Base-by-base conservation (phyloP, 2,113 vertebrate species). In the Neotragus pygmaeus region DNA sequence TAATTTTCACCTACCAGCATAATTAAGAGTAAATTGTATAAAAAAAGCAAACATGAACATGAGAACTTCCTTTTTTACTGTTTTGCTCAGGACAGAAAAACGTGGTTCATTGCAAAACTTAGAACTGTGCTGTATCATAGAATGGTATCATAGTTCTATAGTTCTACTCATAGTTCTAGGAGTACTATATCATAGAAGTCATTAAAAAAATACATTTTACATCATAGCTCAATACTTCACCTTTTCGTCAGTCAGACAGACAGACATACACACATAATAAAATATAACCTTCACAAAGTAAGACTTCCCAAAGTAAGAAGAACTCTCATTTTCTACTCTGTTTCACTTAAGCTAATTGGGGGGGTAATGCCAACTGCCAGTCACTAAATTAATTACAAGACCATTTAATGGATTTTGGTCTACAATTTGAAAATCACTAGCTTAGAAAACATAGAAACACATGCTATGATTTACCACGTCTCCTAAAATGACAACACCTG, bases 361-460 rank as follows among this genome's bases (percentile, higher is more conserved):
- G 6, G 7, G 2, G 21, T 3, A 33, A 33, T 60, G 12, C 30
- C 49, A 27, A 88, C 64, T 49, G 28, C 15, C 47, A 47, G 25
- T 64, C 15, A 60, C 36, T 82, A 86, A 60, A 62, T 75, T 88
- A 94, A 84, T 73, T 73, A 58, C 7, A 64, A 80, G 43, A 64
- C 49, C 4, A 27, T 58, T 87, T 58, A 88, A 85, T 12, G 23
- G 39, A 11, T 33, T 82, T 30, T 62, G 51, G 80, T 45, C 23
- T 53, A 97, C 49, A 66, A 62, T 87, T 57, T 92, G 39, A 89
- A 81, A 95, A 95, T 55, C 57, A 80, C 8, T 43, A 57, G 33
- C 77, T 78, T 91, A 96, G 58, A 90, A 97, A 95, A 78, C 78
- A 51, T 81, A 78, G 25, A 90, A 85, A 75, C 47, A n/a, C 21